Conservation (phyloP, 2,888 invertebrate species). For the Drosophila greeni region DNA sequence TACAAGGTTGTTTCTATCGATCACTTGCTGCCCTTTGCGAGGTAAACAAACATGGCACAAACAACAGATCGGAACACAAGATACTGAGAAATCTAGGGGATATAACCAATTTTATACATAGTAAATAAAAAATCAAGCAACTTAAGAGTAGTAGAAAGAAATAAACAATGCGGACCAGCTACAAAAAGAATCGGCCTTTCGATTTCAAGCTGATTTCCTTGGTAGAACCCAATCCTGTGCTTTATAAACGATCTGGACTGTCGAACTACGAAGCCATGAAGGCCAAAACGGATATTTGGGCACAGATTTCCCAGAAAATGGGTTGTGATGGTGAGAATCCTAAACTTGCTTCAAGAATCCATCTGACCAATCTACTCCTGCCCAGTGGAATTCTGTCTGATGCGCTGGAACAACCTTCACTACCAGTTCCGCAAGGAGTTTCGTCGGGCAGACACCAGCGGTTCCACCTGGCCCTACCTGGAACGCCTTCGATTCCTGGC, state of each 20-base stretch:
- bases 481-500: slow-evolving; percentile 63
- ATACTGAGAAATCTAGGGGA: not conserved
- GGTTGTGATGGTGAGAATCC: slow-evolving; percentile 53
- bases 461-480: slow-evolving; percentile 73
- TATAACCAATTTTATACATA: not conserved
- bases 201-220: slow-evolving; percentile 74
- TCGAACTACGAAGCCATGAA: slow-evolving; percentile 73
- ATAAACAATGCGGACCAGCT: slow-evolving; percentile 67
- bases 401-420: slow-evolving; percentile 74
- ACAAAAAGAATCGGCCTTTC: slow-evolving; percentile 74
- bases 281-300: slow-evolving; percentile 67
- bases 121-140: not conserved
- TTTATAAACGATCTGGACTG: slow-evolving; percentile 69
- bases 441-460: slow-evolving; percentile 51
- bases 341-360: no score
- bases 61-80: not conserved
- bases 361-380: not conserved
- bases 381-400: slow-evolving; percentile 71
- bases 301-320: slow-evolving; percentile 65
- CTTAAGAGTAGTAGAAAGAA: not conserved
- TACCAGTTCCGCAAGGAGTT: slow-evolving; percentile 73
- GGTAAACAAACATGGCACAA: slow-evolving; percentile 13
- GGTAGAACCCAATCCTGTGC: slow-evolving; percentile 68
- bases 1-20: not conserved
- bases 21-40: not conserved